Conservation (phyloP, 2,113 vertebrate genomes). For the Salvator merianae region DNA sequence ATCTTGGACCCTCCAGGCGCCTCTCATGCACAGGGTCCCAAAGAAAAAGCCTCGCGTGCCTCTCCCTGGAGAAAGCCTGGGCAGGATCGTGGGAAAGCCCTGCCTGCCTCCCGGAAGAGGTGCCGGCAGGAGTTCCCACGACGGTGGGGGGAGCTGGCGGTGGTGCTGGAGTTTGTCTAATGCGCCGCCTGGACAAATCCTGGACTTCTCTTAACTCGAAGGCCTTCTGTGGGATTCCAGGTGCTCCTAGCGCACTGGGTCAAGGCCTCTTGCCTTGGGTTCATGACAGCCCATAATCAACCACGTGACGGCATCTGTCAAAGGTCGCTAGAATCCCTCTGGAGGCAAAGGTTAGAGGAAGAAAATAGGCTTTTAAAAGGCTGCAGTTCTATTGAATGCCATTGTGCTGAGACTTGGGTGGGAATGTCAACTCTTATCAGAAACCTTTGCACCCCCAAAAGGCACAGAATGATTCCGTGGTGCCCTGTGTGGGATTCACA, state of each 20-base stretch:
- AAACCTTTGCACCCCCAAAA: background rate
- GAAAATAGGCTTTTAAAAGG: background rate
- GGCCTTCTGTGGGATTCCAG: background rate
- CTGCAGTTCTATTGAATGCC: background rate
- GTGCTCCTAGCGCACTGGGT: too few relatives aligned
- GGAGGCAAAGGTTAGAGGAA: background rate
- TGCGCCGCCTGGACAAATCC: background rate
- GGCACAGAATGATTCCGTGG: background rate
- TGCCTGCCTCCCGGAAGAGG: too few relatives aligned
- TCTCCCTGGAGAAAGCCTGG: too few relatives aligned
- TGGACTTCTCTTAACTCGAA: background rate
- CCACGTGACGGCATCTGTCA: background rate
- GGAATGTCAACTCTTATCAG: background rate
- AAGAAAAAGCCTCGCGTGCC: background rate
- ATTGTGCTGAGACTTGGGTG: background rate
- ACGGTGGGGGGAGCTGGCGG: background rate
- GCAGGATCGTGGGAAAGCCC: background rate
- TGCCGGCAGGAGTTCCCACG: too few relatives aligned
- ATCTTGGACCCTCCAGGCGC: background rate
- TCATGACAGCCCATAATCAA: background rate
- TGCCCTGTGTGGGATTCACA: background rate
- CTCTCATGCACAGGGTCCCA: background rate
- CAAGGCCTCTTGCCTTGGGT: background rate
- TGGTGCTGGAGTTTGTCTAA: background rate
- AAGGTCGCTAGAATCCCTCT: background rate